Conservation (phyloP, 2,888 invertebrate genomes). For the Schrankia costaestrigalis region DNA sequence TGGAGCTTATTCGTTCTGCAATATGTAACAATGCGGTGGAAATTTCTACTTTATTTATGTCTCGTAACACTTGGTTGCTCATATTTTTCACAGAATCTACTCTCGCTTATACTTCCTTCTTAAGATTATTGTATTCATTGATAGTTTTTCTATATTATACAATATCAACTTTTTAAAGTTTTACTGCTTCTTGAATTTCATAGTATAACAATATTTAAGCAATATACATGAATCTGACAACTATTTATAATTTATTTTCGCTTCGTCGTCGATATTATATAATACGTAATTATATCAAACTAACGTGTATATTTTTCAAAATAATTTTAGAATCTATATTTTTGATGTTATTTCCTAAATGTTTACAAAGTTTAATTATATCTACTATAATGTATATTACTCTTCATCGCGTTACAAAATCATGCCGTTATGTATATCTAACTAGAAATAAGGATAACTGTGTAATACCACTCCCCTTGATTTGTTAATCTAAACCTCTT, state of each 20-base stretch:
- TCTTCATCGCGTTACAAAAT: slow-evolving; percentile 18
- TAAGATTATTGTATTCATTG: slow-evolving; percentile 28
- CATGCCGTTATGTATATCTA: slow-evolving; percentile 28
- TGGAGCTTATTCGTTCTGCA: no score
- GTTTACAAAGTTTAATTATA: slow-evolving; percentile 25
- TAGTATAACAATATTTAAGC: slow-evolving; percentile 12
- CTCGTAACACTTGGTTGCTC: no score
- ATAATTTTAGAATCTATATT: slow-evolving; percentile 29
- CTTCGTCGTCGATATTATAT: no score
- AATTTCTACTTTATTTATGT: no score
- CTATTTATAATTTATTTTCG: slow-evolving; percentile 4
- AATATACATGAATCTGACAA: slow-evolving; percentile 8
- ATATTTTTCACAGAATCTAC: slow-evolving; percentile 41
- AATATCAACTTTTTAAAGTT: slow-evolving; percentile 34
- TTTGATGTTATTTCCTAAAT: slow-evolving; percentile 30
- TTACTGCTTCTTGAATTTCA: slow-evolving; percentile 23
- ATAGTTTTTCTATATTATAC: slow-evolving; percentile 34
- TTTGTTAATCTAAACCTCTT: slow-evolving; percentile 18
- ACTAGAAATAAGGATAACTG: slow-evolving; percentile 39
- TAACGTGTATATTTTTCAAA: slow-evolving; percentile 25
- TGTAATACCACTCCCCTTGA: slow-evolving; percentile 36
- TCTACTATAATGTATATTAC: slow-evolving; percentile 18
- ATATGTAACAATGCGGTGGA: no score
- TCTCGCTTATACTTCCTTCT: slow-evolving; percentile 41
- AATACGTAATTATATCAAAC: slow-evolving; percentile 21